A percentile compares a stretch with the other conserved stretches of the same genome.
phyloP scores from a whole-genome alignment of 1,140 invertebrate genomes.

The Calliphora vicina region DNA sequence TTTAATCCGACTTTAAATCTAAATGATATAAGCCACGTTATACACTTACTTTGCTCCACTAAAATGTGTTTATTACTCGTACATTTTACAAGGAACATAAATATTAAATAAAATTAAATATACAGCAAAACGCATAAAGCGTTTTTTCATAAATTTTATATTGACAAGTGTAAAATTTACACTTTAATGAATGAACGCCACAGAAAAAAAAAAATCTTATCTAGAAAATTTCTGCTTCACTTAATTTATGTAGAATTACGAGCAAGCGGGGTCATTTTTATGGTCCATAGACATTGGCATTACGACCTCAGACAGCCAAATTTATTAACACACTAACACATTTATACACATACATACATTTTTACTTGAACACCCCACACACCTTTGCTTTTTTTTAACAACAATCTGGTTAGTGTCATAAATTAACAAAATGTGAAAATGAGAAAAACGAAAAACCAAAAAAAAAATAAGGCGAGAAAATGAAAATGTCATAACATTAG shows the following conservation, averaged over 20 bases:
- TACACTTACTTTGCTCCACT: too few species aligned
- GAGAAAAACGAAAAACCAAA: not conserved
- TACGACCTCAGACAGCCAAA: not conserved
- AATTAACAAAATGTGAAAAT: not conserved
- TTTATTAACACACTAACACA: not conserved
- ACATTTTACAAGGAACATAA: not conserved
- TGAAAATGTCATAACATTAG: not conserved
- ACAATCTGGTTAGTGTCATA: conserved; percentile 5
- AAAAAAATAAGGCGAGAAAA: not conserved
- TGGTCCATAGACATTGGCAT: not conserved
- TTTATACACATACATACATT: not conserved
- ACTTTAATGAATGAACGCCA: not conserved
- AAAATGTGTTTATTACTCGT: not conserved
- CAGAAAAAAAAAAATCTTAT: conserved; percentile 1
- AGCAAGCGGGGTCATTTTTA: not conserved
- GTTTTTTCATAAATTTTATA: not conserved
- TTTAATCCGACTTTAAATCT: too few species aligned
- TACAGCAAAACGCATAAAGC: not conserved
- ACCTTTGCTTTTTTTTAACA: not conserved
- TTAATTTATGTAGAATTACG: conserved; percentile 1
- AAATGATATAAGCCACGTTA: too few species aligned
- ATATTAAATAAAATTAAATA: not conserved
- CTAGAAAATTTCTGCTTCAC: conserved; percentile 7
- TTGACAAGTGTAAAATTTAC: conserved; percentile 5
- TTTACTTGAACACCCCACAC: not conserved